Evolutionary conservation across 2,113 vertebrate species (phyloP).

Genomic region (Dromiciops gliroides): DNA sequence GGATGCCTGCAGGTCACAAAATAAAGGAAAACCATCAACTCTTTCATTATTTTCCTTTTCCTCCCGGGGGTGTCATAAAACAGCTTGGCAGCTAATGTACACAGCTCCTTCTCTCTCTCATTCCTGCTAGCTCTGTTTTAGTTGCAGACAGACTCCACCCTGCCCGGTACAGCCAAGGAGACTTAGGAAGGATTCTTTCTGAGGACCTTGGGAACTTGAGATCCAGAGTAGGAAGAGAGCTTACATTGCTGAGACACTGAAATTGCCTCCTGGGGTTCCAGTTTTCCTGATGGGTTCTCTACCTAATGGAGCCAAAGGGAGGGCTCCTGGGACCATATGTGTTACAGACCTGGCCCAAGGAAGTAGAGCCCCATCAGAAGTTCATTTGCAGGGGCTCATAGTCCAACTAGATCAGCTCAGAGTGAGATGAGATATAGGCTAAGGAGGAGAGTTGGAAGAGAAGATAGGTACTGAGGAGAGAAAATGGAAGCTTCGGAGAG

Average conservation of each 20-base stretch:
- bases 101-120: not conserved
- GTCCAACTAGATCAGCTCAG: constrained; percentile 1
- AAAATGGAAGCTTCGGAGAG: constrained; percentile 42
- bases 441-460: not conserved
- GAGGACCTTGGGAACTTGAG: not conserved
- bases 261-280: not conserved
- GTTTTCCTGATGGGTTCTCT: not conserved
- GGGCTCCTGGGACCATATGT: not conserved
- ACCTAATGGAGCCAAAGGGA: not conserved
- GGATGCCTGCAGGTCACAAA: constrained; percentile 36
- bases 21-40: constrained; percentile 62
- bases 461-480: not conserved
- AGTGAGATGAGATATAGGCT: not conserved
- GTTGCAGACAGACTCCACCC: not conserved
- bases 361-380: not conserved
- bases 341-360: not conserved
- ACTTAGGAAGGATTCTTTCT: not conserved
- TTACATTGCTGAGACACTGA: not conserved
- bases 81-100: not conserved
- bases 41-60: constrained; percentile 58
- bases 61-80: constrained; percentile 42
- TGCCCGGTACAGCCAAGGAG: not conserved
- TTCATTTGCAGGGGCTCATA: not conserved
- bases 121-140: not conserved
- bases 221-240: not conserved